These are phyloP conservation scores for Aphelocoma coerulescens DNA, from an alignment of 2,113 vertebrate genomes.

Conservation along the genomic window DNA sequence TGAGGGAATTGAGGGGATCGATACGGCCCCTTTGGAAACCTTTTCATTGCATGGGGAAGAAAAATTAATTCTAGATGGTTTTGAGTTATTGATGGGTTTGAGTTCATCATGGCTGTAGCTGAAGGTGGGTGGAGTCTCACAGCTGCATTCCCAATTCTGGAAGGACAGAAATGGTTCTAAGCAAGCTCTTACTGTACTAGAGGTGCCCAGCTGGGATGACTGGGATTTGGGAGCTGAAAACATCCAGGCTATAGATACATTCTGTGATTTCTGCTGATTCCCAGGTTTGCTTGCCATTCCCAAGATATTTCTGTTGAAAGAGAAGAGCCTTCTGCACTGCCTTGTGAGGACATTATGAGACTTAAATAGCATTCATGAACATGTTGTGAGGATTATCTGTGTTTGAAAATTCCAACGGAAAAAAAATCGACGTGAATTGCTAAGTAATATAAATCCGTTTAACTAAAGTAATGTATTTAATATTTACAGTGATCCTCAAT, in stretches of 20 bases:
- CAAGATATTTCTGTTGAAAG: background rate
- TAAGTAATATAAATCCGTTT: background rate
- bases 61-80: background rate
- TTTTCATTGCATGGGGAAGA: background rate
- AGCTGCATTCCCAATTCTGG: background rate
- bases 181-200: background rate
- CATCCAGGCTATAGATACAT: background rate
- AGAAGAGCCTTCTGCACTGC: background rate
- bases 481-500: background rate
- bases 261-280: background rate
- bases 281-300: background rate
- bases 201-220: background rate
- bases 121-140: background rate
- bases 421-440: background rate
- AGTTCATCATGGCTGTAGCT: background rate
- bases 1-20: background rate
- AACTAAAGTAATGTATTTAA: background rate
- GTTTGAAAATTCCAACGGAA: background rate
- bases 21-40: background rate
- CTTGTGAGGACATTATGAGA: background rate
- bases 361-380: background rate
- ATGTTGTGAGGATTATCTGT: background rate
- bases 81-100: background rate
- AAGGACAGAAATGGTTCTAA: background rate
- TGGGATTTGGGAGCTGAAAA: background rate